These are phyloP conservation scores for Brotula barbata DNA, from an alignment of 2,797 vertebrate species.

Conservation along the genomic window DNA sequence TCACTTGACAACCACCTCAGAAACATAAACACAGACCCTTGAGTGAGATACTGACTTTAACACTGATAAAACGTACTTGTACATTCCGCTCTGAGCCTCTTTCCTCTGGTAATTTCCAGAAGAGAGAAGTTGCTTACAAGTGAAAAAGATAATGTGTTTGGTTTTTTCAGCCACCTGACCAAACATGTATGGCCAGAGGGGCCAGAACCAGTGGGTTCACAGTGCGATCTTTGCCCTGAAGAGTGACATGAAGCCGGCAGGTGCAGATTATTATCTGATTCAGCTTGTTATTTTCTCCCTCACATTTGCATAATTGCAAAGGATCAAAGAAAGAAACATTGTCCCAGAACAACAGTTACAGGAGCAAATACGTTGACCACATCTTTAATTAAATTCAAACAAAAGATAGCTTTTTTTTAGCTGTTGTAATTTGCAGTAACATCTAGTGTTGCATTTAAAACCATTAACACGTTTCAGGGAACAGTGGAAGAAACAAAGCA, in stretches of 20 bases:
- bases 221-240: slow-evolving; percentile 63
- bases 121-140: slow-evolving; percentile 48
- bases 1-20: slow-evolving; percentile 38
- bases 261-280: slow-evolving; percentile 65
- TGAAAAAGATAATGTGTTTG: slow-evolving; percentile 55
- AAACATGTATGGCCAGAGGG: slow-evolving; percentile 67
- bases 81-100: slow-evolving; percentile 26
- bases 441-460: background rate
- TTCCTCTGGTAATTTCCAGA: slow-evolving; percentile 58
- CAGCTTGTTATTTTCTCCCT: slow-evolving; percentile 11
- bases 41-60: slow-evolving; percentile 52
- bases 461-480: no score
- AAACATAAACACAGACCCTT: slow-evolving; percentile 34
- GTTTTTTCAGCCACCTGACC: slow-evolving; percentile 69
- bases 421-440: background rate
- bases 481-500: no score
- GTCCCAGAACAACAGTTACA: background rate
- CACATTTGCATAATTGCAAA: slow-evolving; percentile 45
- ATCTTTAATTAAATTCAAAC: no score
- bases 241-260: slow-evolving; percentile 61
- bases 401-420: no score
- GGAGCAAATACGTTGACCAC: background rate
- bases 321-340: slow-evolving; percentile 1
- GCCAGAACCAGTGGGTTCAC: slow-evolving; percentile 58
- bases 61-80: slow-evolving; percentile 52